Evolutionary conservation across 2,888 invertebrate species (phyloP).

Genomic region (Catocala sponsa): DNA sequence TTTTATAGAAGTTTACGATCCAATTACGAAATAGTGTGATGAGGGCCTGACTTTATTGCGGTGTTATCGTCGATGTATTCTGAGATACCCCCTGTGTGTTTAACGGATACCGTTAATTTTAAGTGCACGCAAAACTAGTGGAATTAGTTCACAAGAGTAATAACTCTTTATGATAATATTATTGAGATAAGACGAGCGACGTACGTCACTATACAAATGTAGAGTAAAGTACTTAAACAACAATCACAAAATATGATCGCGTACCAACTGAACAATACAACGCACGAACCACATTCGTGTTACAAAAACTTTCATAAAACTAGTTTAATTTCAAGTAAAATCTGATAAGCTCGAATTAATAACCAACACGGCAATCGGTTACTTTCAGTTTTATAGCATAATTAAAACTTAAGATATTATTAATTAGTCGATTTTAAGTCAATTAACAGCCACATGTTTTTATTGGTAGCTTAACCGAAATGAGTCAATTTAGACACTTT

Average conservation of each 20-base stretch:
- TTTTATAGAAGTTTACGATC: conserved; percentile 68
- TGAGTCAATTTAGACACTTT: conserved; percentile 62
- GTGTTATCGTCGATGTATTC: conserved; percentile 56
- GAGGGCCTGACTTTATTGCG: conserved; percentile 64
- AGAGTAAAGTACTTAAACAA: conserved; percentile 24
- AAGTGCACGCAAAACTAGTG: conserved; percentile 38
- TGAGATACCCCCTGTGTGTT: conserved; percentile 46
- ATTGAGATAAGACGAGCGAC: conserved; percentile 37
- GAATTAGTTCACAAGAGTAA: conserved; percentile 28
- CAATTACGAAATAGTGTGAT: conserved; percentile 73
- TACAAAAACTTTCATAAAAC: conserved; percentile 41
- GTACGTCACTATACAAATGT: conserved; percentile 17
- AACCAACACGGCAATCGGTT: conserved; percentile 44
- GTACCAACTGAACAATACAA: conserved; percentile 20
- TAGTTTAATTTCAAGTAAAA: conserved; percentile 39
- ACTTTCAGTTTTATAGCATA: conserved; percentile 51
- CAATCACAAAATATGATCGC: conserved; percentile 22
- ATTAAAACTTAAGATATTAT: conserved; percentile 59
- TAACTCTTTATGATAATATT: conserved; percentile 39
- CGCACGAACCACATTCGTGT: conserved; percentile 17
- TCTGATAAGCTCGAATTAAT: conserved; percentile 47
- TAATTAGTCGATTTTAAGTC: conserved; percentile 66
- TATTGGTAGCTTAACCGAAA: conserved; percentile 55
- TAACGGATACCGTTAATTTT: conserved; percentile 49
- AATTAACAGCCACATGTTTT: conserved; percentile 57